These are phyloP conservation scores for Coptotermes formosanus DNA, from an alignment of 1,140 invertebrate species.

Conservation along the genomic window DNA sequence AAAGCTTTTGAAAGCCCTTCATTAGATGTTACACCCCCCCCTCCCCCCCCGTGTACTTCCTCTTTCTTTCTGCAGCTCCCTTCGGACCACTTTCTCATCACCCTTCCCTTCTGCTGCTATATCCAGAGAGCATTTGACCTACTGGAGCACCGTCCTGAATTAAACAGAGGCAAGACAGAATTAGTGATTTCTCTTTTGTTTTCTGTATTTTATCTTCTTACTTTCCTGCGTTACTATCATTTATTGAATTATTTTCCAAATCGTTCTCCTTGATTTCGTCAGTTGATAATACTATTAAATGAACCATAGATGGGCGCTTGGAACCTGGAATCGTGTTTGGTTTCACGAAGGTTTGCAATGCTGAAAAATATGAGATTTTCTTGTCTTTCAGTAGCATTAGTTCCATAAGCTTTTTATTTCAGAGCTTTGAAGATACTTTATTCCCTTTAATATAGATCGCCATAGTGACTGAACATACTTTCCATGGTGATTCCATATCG, in stretches of 20 bases:
- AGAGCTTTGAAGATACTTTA: too few species aligned
- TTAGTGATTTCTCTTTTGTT: background rate
- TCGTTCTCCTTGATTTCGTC: too few species aligned
- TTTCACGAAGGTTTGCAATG: too few species aligned
- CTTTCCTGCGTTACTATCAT: background rate
- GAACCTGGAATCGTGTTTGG: too few species aligned
- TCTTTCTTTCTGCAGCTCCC: background rate
- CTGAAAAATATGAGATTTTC: too few species aligned
- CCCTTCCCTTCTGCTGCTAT: background rate
- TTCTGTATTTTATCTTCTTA: background rate
- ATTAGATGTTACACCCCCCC: background rate
- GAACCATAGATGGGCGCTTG: too few species aligned
- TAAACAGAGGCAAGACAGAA: background rate
- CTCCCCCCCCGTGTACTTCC: background rate
- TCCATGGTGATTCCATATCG: too few species aligned
- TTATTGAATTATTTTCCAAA: background rate
- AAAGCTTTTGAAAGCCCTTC: slow-evolving; percentile 15
- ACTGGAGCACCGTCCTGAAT: background rate
- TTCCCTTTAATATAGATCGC: too few species aligned
- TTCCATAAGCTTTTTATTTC: too few species aligned
- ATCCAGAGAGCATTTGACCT: background rate
- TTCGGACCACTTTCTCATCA: background rate
- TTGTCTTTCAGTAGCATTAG: too few species aligned
- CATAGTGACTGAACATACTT: too few species aligned
- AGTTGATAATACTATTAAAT: too few species aligned